Base-by-base conservation (phyloP, 2,888 invertebrate genomes). In the Drosophila maculinotata region DNA sequence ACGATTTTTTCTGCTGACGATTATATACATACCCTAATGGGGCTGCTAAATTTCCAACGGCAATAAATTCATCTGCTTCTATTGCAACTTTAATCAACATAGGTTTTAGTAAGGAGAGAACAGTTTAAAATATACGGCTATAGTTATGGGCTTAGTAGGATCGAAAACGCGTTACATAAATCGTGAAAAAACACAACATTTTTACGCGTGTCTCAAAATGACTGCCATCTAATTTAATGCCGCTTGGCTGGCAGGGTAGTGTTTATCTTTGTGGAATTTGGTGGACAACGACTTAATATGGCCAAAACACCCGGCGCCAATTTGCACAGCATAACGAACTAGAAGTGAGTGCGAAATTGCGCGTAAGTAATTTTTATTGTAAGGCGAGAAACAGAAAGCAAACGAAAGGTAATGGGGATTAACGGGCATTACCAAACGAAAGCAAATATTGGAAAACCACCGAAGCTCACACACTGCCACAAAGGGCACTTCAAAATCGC, bases 201-300 rank as follows among this genome's bases (percentile, higher is more conserved):
- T 3, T 20, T 20, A 20, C 4, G 2, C 66, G 42, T 41, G 60
- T 58, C 54, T 36, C 54, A 69, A 72, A 81, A 67, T 74, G 67
- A 84, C 80, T 71, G 84, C 62, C 70, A 76, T 80, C 70, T 84
- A 84, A 87, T 87, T 84, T 72, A 68, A 49, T 51, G 72, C 69
- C 62, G 52, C 2, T 52, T 80, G 49, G 49, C 52, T 53, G 69
- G 38, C 51, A 44, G 45, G 70, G 56, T 69, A 67, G 73, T 73
- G 76, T 83, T 83, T 83, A 80, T 83, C 84, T 83, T 68, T 79
- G 79, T 76, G 72, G 69, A 80, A 68, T 72, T 76, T 79, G 84
- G 71, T 66, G 63, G 51, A 56, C 52, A 68, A 79, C 58, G 77
- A 58, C 77, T 79, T 68, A 65, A 83, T 83, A 72, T 67, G 69